Base-by-base conservation (phyloP, 2,113 vertebrate species). In the Pollimyrus isidori region DNA sequence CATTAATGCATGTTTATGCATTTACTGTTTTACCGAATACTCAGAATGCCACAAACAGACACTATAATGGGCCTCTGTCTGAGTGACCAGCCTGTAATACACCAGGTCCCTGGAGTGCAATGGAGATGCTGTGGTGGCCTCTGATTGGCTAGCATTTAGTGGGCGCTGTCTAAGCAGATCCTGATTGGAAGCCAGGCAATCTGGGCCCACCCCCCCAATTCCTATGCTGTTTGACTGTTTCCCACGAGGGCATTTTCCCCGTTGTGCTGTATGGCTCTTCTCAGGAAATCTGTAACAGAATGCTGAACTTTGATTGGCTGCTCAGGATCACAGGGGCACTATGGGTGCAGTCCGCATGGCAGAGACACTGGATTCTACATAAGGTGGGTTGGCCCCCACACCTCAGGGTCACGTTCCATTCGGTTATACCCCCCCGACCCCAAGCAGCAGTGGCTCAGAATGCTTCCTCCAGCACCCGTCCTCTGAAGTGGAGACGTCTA, bases 51-150 rank as follows among this genome's bases (percentile, higher is more conserved):
- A 89, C 91, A 88, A 1, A 82, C 91, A 82, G 87, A 92, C 92
- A 92, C 93, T 91, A 4, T 42, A 93, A 90, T 92, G 90, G 42
- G 88, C 88, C 39, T 82, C 17, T 89, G 87, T 56, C 56, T 91
- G 88, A 87, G 19, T 46, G 35, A 90, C 45, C 53, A 11, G 26
- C 89, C 13, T n/a, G 86, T 84, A 90, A 87, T 56, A 56, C 86
- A 26, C 76, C 19, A 30, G 17, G 11, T 82, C 45, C 53, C 88
- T 80, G 69, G 26, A 53, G 49, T 26, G 56, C 13, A 30, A 7
- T 15, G 65, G 62, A 49, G 87, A n/a, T 23, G 48, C 53, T 46
- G 56, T 39, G 30, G 35, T n/a, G 56, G 26, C 45, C 76, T 19
- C 56, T 89, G 88, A 85, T 58, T 84, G 88, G 80, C 52, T 62